Evolutionary conservation across 2,113 vertebrate species (phyloP), one percentile per base, ranked within the genome.

Genomic region (Potamarius usumacintae): DNA sequence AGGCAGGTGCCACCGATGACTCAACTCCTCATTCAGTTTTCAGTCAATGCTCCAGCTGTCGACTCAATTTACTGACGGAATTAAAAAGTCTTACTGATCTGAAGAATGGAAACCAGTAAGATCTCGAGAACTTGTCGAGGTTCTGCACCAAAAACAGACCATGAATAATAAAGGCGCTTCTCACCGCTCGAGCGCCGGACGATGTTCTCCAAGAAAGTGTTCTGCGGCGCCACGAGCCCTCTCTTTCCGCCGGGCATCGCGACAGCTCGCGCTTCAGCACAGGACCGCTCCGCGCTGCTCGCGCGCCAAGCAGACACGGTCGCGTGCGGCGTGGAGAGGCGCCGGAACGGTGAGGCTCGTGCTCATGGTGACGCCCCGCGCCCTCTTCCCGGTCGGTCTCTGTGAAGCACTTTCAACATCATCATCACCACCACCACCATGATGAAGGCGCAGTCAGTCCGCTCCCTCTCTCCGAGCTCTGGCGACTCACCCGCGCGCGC

Each of bases 191-290:
- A 98, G 87, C 97, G 96, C 90, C 97, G 94, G 94, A 99, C 98
- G 91, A 98, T 98, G 94, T 98, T 99, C 94, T 99, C 97, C 97
- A 99, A 92, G 89, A 99, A 99, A 85, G 98, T 98, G 95, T 99
- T 99, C 96, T 99, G 97, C 93, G 97, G 97, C 93, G 98, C 97
- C 96, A 99, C 98, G 92, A 98, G 95, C 95, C 98, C 98, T 96
- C 97, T 95, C 96, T 98, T 99, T 95, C 97, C 97, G 93, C 98
- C 97, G 96, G 97, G 97, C 98, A 99, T 99, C 96, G 96, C 98
- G 96, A 92, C 95, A 94, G 93, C 92, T 94, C 92, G 77, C 94
- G 93, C 89, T 89, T 71, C 89, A 90, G 93, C 71, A 93, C 90
- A 93, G 90, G 92, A 85, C 87, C 86, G 25, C 53, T 14, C n/a